Conservation (phyloP, 2,797 vertebrate genomes). For the Parauchenoglanis ngamensis region DNA sequence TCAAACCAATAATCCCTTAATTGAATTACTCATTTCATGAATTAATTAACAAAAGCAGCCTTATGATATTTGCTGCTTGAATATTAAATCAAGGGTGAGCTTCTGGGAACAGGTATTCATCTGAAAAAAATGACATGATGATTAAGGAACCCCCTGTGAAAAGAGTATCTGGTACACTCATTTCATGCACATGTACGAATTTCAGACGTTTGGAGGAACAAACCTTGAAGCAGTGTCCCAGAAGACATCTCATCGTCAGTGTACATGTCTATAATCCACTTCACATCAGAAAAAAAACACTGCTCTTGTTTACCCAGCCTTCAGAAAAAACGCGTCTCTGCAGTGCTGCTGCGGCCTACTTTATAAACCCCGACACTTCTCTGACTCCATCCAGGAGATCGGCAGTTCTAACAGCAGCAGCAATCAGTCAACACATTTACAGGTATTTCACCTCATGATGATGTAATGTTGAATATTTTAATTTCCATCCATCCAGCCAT, state of each 20-base stretch:
- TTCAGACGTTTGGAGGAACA: not conserved
- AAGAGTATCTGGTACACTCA: not conserved
- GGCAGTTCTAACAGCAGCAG: conserved; percentile 25
- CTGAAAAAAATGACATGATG: not conserved
- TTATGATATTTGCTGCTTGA: conserved; percentile 15
- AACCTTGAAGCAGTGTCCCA: not conserved
- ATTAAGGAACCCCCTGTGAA: not conserved
- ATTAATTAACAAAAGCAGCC: conserved; percentile 24
- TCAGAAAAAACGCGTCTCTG: not conserved
- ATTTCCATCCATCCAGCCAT: no score
- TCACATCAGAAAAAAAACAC: conserved; percentile 20
- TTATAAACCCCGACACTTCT: conserved; percentile 37
- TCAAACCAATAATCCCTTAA: conserved; percentile 26
- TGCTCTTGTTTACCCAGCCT: conserved; percentile 13
- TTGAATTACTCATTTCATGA: conserved; percentile 24
- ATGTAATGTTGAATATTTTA: conserved; percentile 56
- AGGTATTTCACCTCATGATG: conserved; percentile 61
- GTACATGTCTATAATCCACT: conserved; percentile 9
- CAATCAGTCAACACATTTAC: conserved; percentile 41
- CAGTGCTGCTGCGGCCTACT: not conserved
- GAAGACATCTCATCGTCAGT: conserved; percentile 10
- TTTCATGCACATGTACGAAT: not conserved
- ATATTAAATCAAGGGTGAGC: not conserved
- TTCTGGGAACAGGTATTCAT: not conserved
- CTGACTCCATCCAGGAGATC: not conserved